Evolutionary conservation across 2,888 invertebrate species (phyloP).

Genomic region (Scaeva pyrastri): DNA sequence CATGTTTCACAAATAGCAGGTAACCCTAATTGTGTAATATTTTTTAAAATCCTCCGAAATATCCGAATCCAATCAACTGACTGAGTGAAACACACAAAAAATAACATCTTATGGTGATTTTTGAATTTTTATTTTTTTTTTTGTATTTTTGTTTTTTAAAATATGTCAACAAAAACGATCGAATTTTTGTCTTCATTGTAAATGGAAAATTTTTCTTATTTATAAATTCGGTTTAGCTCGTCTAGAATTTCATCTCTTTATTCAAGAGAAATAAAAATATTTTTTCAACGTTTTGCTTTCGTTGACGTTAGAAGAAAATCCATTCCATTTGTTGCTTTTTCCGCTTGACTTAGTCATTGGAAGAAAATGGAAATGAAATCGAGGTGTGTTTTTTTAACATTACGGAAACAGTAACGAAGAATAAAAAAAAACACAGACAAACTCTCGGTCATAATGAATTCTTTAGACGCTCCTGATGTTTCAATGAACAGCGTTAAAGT

Average conservation of each 20-base stretch:
- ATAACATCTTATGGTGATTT: background rate
- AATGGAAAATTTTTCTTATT: conserved; percentile 53
- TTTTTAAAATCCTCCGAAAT: background rate
- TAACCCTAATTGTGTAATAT: background rate
- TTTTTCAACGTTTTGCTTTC: conserved; percentile 29
- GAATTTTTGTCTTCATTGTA: conserved; percentile 38
- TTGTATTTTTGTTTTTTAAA: background rate
- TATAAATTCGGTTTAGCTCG: conserved; percentile 26
- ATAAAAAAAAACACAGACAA: conserved; percentile 38
- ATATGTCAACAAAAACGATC: conserved; percentile 39
- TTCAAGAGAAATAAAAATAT: conserved; percentile 48
- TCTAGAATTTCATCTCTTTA: background rate
- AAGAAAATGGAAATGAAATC: conserved; percentile 32
- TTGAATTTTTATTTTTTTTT: background rate
- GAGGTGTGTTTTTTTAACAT: conserved; percentile 15
- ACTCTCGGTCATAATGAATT: conserved; percentile 26
- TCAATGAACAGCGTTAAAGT: background rate
- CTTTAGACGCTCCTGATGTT: background rate
- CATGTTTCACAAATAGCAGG: background rate
- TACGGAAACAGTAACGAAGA: too few species aligned
- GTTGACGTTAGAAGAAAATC: conserved; percentile 32
- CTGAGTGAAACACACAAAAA: conserved; percentile 2
- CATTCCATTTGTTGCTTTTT: conserved; percentile 52
- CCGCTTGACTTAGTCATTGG: conserved; percentile 22
- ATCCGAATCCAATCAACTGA: background rate